Evolutionary conservation across 1,140 invertebrate genomes (phyloP), one percentile per base, ranked within the genome.

Genomic region (Dicyema japonicum): DNA sequence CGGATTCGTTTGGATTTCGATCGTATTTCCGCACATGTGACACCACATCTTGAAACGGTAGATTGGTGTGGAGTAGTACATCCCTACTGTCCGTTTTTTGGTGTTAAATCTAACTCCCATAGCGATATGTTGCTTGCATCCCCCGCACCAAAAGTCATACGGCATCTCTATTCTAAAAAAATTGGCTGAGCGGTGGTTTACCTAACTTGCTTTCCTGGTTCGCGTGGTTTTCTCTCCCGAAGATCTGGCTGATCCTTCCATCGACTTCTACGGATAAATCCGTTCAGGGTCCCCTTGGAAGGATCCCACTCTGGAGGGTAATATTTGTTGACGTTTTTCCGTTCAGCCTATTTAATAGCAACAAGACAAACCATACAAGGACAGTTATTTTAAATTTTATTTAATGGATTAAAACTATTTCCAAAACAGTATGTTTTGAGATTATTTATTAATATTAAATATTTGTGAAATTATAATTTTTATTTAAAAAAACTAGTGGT

Each of bases 11-110:
- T 88, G 75, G 26, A 97, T 94, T 52, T 82, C 72, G 60, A 88
- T 80, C 53, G 94, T 69, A 53, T 90, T 94, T 41, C 58, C 67
- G 50, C 88, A 97, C 2, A 94, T 50, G 55, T 94, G 82, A 44
- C 88, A 97, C 47, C 94, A 94, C 82, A 97, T 94, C 34, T 72
- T 60, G 49, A 97, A 97, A 44, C 92, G 70, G 47, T 82, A 94
- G 2, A 97, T 60, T 0, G 85, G 82, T 1, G 88, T 94, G 3
- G 70, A 72, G 40, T 88, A 90, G 46, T 92, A 94, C 69, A 82
- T 92, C 37, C 85, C 85, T 38, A 82, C 61, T 60, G 94, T 97
- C 4, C 63, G 78, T 50, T 97, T 97, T 45, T 97, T 82, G 4
- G 88, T 82, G 58, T 97, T 97, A 44, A 94, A 97, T 29, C 64